Evolutionary conservation across 2,113 vertebrate species (phyloP).

Genomic region (Neodon shergylaensis): DNA sequence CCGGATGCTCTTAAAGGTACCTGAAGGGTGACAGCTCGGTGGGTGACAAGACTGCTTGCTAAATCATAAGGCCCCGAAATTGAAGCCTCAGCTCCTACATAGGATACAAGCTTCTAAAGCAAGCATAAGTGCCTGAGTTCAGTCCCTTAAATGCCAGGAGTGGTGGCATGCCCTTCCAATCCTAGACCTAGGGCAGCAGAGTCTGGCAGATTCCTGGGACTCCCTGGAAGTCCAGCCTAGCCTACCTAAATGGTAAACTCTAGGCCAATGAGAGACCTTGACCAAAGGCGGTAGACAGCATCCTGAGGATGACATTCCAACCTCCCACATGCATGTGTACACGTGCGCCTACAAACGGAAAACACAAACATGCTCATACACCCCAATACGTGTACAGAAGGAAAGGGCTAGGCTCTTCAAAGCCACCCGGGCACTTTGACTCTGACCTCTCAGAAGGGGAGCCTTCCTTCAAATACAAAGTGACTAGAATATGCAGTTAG

Average conservation of each 20-base stretch:
- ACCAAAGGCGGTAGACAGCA: no score
- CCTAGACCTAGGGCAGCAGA: not conserved
- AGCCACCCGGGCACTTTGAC: not conserved
- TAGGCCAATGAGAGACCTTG: not conserved
- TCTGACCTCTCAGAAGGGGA: not conserved
- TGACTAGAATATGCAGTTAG: not conserved
- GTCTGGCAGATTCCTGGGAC: not conserved
- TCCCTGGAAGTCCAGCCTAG: not conserved
- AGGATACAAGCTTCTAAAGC: not conserved
- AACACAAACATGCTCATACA: not conserved
- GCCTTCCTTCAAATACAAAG: not conserved
- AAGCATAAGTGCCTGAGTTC: not conserved
- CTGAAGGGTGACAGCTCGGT: not conserved
- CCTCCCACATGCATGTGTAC: not conserved
- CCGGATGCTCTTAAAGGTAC: not conserved
- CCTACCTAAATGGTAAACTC: not conserved
- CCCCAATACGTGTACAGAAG: not conserved
- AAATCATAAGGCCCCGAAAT: not conserved
- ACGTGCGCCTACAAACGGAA: no score
- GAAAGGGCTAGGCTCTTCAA: not conserved
- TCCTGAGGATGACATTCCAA: not conserved
- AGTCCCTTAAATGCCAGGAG: no score
- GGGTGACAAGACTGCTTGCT: not conserved
- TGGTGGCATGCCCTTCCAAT: not conserved
- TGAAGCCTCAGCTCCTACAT: not conserved